Evolutionary conservation across 2,888 invertebrate genomes (phyloP).

Genomic region (Myathropa florea): DNA sequence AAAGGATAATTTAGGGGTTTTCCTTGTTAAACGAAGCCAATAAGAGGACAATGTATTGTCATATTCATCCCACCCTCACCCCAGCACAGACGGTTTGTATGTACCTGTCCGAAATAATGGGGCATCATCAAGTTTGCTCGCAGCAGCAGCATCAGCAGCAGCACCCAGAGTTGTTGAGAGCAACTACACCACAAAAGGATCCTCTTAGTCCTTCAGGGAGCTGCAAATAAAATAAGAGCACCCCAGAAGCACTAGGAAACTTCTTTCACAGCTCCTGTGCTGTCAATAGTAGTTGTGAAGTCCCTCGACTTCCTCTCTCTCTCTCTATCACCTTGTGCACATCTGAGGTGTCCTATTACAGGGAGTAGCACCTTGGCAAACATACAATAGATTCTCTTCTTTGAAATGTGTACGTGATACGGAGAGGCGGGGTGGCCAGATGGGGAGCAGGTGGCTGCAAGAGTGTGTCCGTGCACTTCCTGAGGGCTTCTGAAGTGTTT

Average conservation of each 20-base stretch:
- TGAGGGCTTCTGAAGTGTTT: constrained; percentile 46
- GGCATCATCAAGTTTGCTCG: constrained; percentile 64
- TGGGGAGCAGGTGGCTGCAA: not conserved
- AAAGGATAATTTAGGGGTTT: constrained; percentile 69
- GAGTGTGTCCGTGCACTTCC: constrained; percentile 23
- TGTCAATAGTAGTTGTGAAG: constrained; percentile 50
- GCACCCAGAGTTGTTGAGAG: not conserved
- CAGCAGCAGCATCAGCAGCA: constrained; percentile 36
- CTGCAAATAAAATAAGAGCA: constrained; percentile 63
- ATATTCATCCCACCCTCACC: constrained; percentile 48
- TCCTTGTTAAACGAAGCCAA: constrained; percentile 65
- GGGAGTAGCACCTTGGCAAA: constrained; percentile 54
- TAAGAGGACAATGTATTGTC: constrained; percentile 68
- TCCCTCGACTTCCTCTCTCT: constrained; percentile 2
- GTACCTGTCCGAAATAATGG: constrained; percentile 67
- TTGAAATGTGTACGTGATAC: constrained; percentile 11
- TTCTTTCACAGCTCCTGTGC: constrained; percentile 45
- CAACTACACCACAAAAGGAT: constrained; percentile 60
- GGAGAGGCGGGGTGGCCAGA: not conserved
- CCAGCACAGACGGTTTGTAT: constrained; percentile 4
- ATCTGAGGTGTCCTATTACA: constrained; percentile 54
- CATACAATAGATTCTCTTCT: constrained; percentile 53
- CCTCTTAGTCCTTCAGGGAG: constrained; percentile 52
- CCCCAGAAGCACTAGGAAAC: constrained; percentile 45
- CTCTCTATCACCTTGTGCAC: not conserved